Base-by-base conservation (phyloP, 2,113 vertebrate genomes). In the Urocitellus parryii region DNA sequence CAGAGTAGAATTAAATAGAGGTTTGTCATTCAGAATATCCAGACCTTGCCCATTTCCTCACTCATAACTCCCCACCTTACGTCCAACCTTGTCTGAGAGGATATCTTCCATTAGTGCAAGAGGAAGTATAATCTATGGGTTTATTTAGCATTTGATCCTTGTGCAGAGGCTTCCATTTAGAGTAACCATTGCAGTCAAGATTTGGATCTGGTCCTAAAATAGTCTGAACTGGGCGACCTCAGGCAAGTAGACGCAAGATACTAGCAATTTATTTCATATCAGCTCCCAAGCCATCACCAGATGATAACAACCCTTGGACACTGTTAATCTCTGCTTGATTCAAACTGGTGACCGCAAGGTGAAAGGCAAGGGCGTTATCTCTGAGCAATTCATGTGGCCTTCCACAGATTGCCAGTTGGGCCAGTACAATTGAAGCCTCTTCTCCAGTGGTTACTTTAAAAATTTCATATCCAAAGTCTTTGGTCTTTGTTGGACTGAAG, bases 251-350 rank as follows among this genome's bases (percentile, higher is more conserved):
- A 95, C 27, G 0, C 67, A 96, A 96, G 94, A 95, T 96, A 90
- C 96, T 90, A 92, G 96, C 97, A 97, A 97, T 98, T 97, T 97
- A 97, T 97, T 98, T 97, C 70, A 63, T 97, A 97, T 97, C 96
- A 94, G 96, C 85, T 97, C 92, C 95, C 95, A 96, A 86, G 90
- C 96, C 94, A 96, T 90, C 95, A 87, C 86, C 81, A 92, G 94
- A 94, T 97, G 96, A 97, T 97, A 97, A 96, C 96, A 96, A 97
- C 92, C 73, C 61, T 85, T 87, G 78, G 96, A 96, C 96, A 96
- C 95, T 27, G 90, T 96, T 97, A 97, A 97, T 98, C 96, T 98
- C 96, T 72, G 95, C 94, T 96, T 96, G 96, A 96, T 88, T 98
- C 96, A 97, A 91, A 95, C 94, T 83, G 95, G 95, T 97, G 97